Base-by-base conservation (phyloP, 2,113 vertebrate genomes). In the Hemiscyllium ocellatum region DNA sequence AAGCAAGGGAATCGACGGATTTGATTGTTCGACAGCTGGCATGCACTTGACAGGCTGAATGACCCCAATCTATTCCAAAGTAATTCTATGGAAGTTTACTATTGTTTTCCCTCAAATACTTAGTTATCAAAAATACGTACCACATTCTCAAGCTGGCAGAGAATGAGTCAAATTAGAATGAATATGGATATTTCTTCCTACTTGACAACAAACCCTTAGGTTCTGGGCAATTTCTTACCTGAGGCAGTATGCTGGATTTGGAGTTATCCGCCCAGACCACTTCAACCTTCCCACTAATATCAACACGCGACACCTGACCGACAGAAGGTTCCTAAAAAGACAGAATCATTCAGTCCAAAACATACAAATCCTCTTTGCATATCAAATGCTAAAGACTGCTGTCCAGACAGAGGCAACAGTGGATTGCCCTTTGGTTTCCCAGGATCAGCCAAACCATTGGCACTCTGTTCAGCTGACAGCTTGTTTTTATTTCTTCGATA, bases 241-340 rank as follows among this genome's bases (percentile, higher is more conserved):
- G 99, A 37, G 99, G 99, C 96, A 99, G 97, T 96, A 99, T 98
- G 96, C 99, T 98, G 94, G 99, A 99, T 97, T 98, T 98, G 0
- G 99, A 98, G 96, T 99, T 99, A 96, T 99, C 99, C 1, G 99
- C 98, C 99, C 99, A 99, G 66, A 99, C 99, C 95, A 99, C 99
- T 97, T 99, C 99, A 96, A 99, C 99, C 96, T 99, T 99, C 97
- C 99, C 99, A 98, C 98, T 99, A 96, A 99, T 97, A 68, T 99
- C 99, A 96, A 99, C 99, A 0, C 98, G 97, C 96, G 98, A 98
- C 96, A 99, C 99, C 96, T 99, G 99, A 70, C 99, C 99, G 0
- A 99, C 99, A 0, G 99, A 99, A 0, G 98, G 99, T 99, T 99
- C 97, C 29, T 72, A 96, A 96, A 61, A 96, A 29, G 22, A 94